phyloP scores from a whole-genome alignment of 2,888 invertebrate genomes.

The Acholoe squamosa region DNA sequence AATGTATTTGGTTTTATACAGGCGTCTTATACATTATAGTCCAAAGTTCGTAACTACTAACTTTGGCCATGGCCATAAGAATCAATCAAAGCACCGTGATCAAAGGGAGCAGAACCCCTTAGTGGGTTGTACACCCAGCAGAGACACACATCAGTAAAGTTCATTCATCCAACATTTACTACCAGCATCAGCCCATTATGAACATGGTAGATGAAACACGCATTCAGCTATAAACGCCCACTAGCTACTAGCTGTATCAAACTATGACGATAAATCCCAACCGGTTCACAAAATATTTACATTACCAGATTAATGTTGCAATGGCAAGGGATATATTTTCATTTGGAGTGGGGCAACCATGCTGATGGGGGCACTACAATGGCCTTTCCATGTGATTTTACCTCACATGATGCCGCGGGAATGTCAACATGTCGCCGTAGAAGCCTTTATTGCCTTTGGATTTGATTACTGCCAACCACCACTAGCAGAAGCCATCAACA shows the following conservation, averaged over 20 bases:
- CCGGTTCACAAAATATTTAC: neutral
- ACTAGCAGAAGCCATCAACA: neutral
- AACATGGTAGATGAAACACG: slow-evolving; percentile 4
- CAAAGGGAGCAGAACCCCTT: neutral
- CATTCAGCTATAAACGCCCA: neutral
- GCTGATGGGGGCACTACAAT: neutral
- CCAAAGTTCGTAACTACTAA: no score
- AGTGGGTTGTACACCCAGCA: neutral
- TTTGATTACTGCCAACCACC: neutral
- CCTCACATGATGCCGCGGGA: neutral
- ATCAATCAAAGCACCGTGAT: neutral
- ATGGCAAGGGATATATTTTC: neutral
- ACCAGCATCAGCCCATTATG: neutral
- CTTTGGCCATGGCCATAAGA: no score
- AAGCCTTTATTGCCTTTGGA: slow-evolving; percentile 3
- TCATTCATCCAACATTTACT: neutral
- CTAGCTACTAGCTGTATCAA: neutral
- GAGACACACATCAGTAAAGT: neutral
- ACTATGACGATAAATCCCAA: neutral
- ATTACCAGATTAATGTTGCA: slow-evolving; percentile 25
- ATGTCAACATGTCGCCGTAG: neutral
- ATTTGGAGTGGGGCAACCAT: neutral
- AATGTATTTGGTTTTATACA: no score
- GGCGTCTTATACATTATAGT: no score
- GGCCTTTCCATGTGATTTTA: neutral